A percentile compares a stretch with the other conserved stretches of the same genome.
Evolutionary conservation across 53 echinoderm and acorn worm genomes (phyloP).

Genomic region (Antedon mediterranea): DNA sequence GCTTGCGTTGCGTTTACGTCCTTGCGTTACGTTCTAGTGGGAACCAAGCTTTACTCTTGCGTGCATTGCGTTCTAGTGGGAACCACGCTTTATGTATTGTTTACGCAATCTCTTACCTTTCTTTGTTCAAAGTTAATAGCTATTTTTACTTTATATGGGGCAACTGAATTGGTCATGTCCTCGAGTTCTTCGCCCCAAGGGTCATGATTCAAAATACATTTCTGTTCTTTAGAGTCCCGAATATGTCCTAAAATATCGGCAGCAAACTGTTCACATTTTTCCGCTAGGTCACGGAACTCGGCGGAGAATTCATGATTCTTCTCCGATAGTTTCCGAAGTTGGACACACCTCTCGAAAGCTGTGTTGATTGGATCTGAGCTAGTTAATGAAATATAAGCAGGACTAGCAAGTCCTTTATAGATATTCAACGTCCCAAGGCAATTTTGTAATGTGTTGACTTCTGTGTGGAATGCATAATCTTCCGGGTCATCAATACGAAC

Average conservation of each 20-base stretch:
- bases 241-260: conserved; percentile 94
- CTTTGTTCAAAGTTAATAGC: conserved; percentile 90
- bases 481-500: conserved; percentile 91
- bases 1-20: too few species aligned
- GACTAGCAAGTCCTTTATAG: conserved; percentile 88
- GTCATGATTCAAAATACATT: conserved; percentile 86
- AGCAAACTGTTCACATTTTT: conserved; percentile 93
- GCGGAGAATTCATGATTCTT: conserved; percentile 89
- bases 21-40: too few species aligned
- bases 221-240: conserved; percentile 94
- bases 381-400: conserved; percentile 92
- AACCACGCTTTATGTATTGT: background rate
- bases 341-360: conserved; percentile 82
- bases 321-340: conserved; percentile 64
- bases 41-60: too few species aligned
- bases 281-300: conserved; percentile 64
- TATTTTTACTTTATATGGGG: conserved; percentile 95
- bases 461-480: conserved; percentile 88
- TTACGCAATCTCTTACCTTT: conserved; percentile 38
- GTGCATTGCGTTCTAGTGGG: too few species aligned
- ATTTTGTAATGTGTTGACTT: conserved; percentile 88
- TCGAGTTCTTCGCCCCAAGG: conserved; percentile 55
- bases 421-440: conserved; percentile 89
- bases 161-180: conserved; percentile 54
- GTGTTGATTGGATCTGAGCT: conserved; percentile 96